Conservation (phyloP, 92 coral and sea anemone genomes). For the Porites lobata region DNA sequence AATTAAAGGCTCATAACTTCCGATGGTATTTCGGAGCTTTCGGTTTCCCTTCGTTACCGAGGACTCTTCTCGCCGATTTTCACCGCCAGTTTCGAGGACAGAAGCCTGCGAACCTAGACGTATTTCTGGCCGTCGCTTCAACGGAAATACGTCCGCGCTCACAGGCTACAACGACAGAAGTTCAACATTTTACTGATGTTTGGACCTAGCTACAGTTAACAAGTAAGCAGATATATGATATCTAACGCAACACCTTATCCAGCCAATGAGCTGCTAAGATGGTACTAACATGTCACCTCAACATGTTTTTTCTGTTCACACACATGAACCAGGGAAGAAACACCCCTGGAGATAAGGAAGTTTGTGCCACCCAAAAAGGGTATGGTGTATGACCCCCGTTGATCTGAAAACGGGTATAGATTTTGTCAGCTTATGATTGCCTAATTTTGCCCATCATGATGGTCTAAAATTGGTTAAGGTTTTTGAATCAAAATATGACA, state of each 20-base stretch:
- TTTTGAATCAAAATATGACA: too few species aligned
- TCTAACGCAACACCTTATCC: slow-evolving; percentile 51
- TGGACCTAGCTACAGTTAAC: background rate
- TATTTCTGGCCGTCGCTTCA: too few species aligned
- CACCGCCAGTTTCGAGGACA: too few species aligned
- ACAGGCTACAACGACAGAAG: background rate
- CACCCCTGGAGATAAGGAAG: background rate
- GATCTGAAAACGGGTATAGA: too few species aligned
- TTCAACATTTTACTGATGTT: background rate
- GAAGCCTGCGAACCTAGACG: too few species aligned
- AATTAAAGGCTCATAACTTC: too few species aligned
- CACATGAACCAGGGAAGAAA: background rate
- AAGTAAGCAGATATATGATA: slow-evolving; percentile 44
- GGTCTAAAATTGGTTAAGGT: too few species aligned
- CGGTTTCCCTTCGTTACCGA: too few species aligned
- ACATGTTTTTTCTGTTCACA: slow-evolving; percentile 22
- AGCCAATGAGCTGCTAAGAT: slow-evolving; percentile 31
- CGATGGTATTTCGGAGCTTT: too few species aligned
- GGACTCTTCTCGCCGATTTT: too few species aligned
- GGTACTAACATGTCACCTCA: background rate
- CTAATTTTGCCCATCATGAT: background rate
- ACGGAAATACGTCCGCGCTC: background rate
- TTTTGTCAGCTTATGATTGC: background rate
- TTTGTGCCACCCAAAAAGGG: too few species aligned
- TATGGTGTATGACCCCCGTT: too few species aligned